phyloP scores from a whole-genome alignment of 2,113 vertebrate genomes.

The Picathartes gymnocephalus region DNA sequence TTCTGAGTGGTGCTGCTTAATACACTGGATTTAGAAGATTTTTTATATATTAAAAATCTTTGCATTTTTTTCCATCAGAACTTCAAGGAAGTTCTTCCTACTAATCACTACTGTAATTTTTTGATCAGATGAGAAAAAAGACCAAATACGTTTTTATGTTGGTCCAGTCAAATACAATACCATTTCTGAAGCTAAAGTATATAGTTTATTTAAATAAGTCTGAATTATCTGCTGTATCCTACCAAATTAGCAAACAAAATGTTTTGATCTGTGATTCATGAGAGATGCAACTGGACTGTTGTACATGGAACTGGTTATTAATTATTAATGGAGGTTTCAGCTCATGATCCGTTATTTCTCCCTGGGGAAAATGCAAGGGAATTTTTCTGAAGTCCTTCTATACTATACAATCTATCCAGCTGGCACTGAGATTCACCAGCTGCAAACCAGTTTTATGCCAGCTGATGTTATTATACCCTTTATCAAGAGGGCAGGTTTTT shows the following conservation, averaged over 20 bases:
- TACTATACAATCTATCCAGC: not conserved
- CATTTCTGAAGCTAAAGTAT: not conserved
- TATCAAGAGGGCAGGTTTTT: not conserved
- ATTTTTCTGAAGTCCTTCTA: not conserved
- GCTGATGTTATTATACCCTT: not conserved
- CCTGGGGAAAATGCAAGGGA: not conserved
- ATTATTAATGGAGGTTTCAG: not conserved
- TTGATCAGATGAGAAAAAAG: not conserved
- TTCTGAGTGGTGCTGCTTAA: not conserved
- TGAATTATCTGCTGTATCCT: not conserved
- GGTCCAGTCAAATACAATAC: not conserved
- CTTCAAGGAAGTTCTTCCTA: not conserved
- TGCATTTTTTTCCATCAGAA: not conserved
- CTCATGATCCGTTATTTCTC: not conserved
- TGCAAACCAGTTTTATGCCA: not conserved
- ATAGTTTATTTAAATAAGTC: not conserved
- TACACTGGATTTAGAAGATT: not conserved
- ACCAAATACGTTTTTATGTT: not conserved
- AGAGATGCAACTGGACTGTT: not conserved
- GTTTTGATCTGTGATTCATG: not conserved
- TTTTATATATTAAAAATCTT: not conserved
- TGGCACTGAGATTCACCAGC: not conserved
- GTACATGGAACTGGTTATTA: not conserved
- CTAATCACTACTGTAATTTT: not conserved
- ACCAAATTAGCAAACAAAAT: not conserved